Evolutionary conservation across 2,797 vertebrate genomes (phyloP).

Genomic region (Dipus sagitta): DNA sequence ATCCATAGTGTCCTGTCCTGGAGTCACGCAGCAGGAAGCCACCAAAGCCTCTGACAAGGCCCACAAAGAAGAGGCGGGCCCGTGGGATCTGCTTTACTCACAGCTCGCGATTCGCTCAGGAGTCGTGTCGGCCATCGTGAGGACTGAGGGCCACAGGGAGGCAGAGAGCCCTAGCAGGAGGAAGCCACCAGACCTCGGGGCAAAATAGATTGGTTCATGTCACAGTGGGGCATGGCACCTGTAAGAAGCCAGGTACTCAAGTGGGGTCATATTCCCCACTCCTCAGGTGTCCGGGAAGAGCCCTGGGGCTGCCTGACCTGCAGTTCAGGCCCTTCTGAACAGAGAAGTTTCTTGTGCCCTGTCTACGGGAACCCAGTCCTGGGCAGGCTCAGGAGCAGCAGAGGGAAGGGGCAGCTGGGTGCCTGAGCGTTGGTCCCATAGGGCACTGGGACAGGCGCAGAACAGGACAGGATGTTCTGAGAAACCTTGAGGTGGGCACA

Average conservation of each 20-base stretch:
- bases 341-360: accelerated
- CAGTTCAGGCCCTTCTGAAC: accelerated
- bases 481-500: neutral
- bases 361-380: neutral
- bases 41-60: neutral
- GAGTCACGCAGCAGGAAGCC: neutral
- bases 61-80: neutral
- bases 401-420: neutral
- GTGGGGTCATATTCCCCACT: no score
- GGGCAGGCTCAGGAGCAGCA: neutral
- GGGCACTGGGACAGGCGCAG: accelerated
- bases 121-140: neutral
- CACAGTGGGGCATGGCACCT: neutral
- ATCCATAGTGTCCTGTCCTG: neutral
- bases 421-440: accelerated
- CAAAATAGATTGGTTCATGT: neutral
- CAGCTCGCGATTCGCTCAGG: neutral
- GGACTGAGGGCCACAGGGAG: neutral
- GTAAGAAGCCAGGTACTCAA: neutral
- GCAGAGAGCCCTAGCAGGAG: neutral
- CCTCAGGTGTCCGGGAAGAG: neutral
- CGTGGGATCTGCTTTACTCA: neutral
- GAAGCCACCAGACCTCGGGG: neutral
- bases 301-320: neutral
- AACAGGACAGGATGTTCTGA: no score